Conservation (phyloP, 2,113 vertebrate genomes). For the Gavia stellata region DNA sequence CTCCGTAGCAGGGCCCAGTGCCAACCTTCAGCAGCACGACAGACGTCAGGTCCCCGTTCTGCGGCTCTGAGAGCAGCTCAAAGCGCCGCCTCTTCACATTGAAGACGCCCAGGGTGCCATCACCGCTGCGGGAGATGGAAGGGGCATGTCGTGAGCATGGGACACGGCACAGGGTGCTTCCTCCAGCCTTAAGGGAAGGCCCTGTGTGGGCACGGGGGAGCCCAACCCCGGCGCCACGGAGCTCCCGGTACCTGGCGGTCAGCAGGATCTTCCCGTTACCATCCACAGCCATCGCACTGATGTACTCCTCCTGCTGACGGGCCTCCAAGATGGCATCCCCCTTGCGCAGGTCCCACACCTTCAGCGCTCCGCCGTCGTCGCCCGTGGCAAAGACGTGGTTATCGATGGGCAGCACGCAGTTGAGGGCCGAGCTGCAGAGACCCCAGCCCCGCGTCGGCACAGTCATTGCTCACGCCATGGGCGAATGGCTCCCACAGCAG, state of each 20-base stretch:
- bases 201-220: fast-evolving
- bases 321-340: conserved; percentile 85
- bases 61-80: conserved; percentile 87
- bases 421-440: conserved; percentile 76
- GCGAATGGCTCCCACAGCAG: too few relatives aligned
- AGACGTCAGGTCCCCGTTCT: conserved; percentile 89
- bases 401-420: conserved; percentile 86
- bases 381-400: conserved; percentile 89
- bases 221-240: fast-evolving
- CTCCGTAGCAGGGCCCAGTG: fast-evolving
- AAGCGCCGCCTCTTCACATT: conserved; percentile 88
- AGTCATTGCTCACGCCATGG: fast-evolving
- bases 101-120: conserved; percentile 91
- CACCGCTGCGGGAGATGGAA: conserved; percentile 74
- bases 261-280: conserved; percentile 84
- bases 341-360: conserved; percentile 93
- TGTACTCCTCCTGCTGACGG: conserved; percentile 93
- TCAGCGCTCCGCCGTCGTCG: conserved; percentile 84
- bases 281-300: conserved; percentile 86
- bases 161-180: fast-evolving
- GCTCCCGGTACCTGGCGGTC: conserved; percentile 78
- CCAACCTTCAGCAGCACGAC: conserved; percentile 86
- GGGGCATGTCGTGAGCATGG: fast-evolving
- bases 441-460: neutral
- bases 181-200: too few relatives aligned